Conservation (phyloP, 2,888 invertebrate species). For the Panopea generosa region DNA sequence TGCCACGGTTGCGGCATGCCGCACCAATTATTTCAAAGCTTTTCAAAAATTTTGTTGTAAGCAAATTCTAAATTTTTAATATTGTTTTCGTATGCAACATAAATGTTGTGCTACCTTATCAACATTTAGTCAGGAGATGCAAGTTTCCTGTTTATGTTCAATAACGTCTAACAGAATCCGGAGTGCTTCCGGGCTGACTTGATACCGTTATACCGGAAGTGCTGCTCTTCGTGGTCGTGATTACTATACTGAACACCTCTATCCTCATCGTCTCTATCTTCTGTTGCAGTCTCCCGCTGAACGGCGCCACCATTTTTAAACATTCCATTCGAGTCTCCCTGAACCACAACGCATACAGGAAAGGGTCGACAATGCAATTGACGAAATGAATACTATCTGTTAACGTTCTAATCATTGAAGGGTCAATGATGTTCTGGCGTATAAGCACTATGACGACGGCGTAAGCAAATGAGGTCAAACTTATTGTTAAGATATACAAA, state of each 20-base stretch:
- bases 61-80: too few relatives aligned
- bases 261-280: slow-evolving; percentile 18
- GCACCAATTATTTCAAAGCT: too few relatives aligned
- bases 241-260: slow-evolving; percentile 4
- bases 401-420: slow-evolving; percentile 2
- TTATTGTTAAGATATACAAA: slow-evolving; percentile 25
- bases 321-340: slow-evolving; percentile 32
- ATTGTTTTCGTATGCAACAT: too few relatives aligned
- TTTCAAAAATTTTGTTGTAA: too few relatives aligned
- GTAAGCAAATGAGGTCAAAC: slow-evolving; percentile 18
- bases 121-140: too few relatives aligned
- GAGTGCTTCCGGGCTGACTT: too few relatives aligned
- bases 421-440: slow-evolving; percentile 9
- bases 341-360: slow-evolving; percentile 42
- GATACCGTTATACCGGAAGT: too few relatives aligned
- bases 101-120: too few relatives aligned
- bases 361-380: slow-evolving; percentile 36
- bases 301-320: slow-evolving; percentile 9
- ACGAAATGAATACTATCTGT: slow-evolving; percentile 9
- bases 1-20: too few relatives aligned
- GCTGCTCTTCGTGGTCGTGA: too few relatives aligned
- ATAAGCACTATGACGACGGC: slow-evolving; percentile 17
- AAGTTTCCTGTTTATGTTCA: too few relatives aligned
- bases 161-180: too few relatives aligned
- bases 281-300: not conserved